phyloP scores from a whole-genome alignment of 2,888 invertebrate genomes.

The Ptychoptera albimana region DNA sequence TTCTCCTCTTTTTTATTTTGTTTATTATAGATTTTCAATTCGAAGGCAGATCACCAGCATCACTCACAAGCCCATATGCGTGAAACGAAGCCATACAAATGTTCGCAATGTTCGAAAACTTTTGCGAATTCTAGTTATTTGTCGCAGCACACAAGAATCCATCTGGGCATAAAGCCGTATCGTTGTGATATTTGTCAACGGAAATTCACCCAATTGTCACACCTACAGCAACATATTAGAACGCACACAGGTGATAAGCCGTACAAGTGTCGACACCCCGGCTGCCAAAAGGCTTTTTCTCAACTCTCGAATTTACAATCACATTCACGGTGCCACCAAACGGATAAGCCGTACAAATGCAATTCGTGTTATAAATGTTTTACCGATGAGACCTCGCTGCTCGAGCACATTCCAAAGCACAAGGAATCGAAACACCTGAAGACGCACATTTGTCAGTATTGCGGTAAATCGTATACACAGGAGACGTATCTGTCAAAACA shows the following conservation, averaged over 20 bases:
- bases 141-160: slow-evolving; percentile 97
- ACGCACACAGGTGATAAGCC: slow-evolving; percentile 99
- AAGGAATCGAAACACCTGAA: slow-evolving; percentile 98
- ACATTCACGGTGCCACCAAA: slow-evolving; percentile 98
- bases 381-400: slow-evolving; percentile 87
- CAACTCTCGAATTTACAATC: slow-evolving; percentile 98
- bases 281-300: slow-evolving; percentile 97
- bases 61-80: slow-evolving; percentile 98
- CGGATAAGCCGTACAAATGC: slow-evolving; percentile 99
- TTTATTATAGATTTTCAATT: slow-evolving; percentile 70
- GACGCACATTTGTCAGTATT: slow-evolving; percentile 98
- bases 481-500: slow-evolving; percentile 98
- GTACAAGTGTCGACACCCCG: slow-evolving; percentile 92
- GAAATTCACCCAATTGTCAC: slow-evolving; percentile 97
- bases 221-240: slow-evolving; percentile 98
- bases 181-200: slow-evolving; percentile 95
- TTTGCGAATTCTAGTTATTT: slow-evolving; percentile 99
- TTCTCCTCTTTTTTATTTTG: not conserved
- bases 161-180: slow-evolving; percentile 97
- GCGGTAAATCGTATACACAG: slow-evolving; percentile 99
- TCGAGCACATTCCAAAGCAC: slow-evolving; percentile 99
- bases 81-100: slow-evolving; percentile 99
- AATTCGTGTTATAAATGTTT: slow-evolving; percentile 99
- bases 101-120: slow-evolving; percentile 96
- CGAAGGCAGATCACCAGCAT: slow-evolving; percentile 91